Percentiles rank a stretch among this genome's conserved stretches.
Evolutionary conservation across 2,888 invertebrate genomes (phyloP).

Genomic region (Amphipyra tragopoginis): DNA sequence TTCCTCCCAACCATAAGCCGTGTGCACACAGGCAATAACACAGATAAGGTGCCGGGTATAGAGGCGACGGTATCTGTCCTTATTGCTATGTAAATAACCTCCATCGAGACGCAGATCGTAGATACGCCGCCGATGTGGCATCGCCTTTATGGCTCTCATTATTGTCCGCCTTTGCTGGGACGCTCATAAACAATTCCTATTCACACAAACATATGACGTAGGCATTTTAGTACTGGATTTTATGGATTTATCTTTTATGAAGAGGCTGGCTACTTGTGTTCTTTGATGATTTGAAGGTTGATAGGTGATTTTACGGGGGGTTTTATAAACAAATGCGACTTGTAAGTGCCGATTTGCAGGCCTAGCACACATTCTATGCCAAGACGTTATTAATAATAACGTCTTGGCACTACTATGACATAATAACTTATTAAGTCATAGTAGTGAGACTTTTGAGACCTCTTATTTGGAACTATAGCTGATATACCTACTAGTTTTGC

Average conservation of each 20-base stretch:
- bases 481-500: no score
- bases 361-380: no score
- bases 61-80: conserved; percentile 80
- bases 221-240: conserved; percentile 56
- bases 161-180: conserved; percentile 60
- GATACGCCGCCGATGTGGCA: conserved; percentile 86
- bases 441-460: no score
- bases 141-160: conserved; percentile 81
- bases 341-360: no score
- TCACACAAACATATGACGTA: conserved; percentile 59
- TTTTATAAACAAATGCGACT: conserved; percentile 28
- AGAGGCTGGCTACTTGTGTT: conserved; percentile 39
- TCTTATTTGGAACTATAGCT: no score
- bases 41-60: conserved; percentile 79
- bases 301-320: conserved; percentile 27
- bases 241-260: conserved; percentile 54
- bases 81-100: conserved; percentile 89
- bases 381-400: no score
- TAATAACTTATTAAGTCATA: no score
- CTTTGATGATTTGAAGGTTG: conserved; percentile 49
- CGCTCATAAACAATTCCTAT: conserved; percentile 61
- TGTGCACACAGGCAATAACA: conserved; percentile 84
- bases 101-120: conserved; percentile 84
- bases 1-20: conserved; percentile 83
- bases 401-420: no score